These are phyloP conservation scores for Ceyx margarethae DNA, from an alignment of 2,113 vertebrate species.

Conservation along the genomic window DNA sequence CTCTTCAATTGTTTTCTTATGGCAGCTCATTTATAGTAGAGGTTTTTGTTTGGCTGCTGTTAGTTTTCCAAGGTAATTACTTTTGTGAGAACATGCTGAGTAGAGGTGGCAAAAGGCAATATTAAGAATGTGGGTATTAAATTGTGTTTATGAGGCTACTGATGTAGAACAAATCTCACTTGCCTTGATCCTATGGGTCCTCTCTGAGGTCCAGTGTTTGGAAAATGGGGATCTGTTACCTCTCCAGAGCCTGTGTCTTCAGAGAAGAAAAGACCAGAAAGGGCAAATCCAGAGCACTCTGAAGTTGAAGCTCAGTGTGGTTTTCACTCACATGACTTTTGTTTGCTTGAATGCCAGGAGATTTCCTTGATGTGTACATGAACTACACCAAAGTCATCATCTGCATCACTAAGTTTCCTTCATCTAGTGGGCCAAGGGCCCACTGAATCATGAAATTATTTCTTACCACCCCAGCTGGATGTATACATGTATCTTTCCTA, in stretches of 20 bases:
- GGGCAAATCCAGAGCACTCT: not conserved
- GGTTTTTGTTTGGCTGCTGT: conserved; percentile 64
- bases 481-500: not conserved
- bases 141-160: not conserved
- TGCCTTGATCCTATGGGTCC: not conserved
- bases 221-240: not conserved
- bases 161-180: not conserved
- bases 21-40: conserved; percentile 69
- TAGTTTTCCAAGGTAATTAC: conserved; percentile 74
- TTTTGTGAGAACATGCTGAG: conserved; percentile 74
- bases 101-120: conserved; percentile 69
- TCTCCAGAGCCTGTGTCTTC: not conserved
- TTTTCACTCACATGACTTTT: conserved; percentile 4
- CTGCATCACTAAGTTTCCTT: not conserved
- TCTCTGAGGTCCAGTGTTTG: not conserved
- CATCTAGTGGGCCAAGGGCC: not conserved
- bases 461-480: not conserved
- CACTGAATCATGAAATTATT: conserved; percentile 3
- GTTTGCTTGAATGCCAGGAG: not conserved
- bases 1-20: conserved; percentile 80
- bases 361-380: not conserved
- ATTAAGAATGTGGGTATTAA: conserved; percentile 44
- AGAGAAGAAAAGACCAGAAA: not conserved
- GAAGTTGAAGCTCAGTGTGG: conserved; percentile 27
- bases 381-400: not conserved